Evolutionary conservation across 2,797 vertebrate genomes (phyloP).

Genomic region (Perodicticus potto): DNA sequence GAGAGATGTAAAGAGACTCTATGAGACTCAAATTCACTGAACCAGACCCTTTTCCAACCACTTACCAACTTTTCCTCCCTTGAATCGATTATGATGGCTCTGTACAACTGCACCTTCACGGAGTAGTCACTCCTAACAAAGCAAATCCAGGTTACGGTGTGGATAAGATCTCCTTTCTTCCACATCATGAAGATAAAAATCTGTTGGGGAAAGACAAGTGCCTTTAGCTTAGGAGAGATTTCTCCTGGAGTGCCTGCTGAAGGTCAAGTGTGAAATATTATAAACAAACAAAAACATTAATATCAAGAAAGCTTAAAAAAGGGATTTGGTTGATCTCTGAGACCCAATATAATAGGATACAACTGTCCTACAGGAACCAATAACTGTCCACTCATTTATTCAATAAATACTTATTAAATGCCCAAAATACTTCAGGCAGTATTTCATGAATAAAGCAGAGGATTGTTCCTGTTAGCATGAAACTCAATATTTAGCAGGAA

Average conservation of each 20-base stretch:
- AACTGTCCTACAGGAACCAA: not conserved
- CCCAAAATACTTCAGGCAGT: not conserved
- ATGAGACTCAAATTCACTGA: not conserved
- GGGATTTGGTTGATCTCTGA: not conserved
- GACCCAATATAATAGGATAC: not conserved
- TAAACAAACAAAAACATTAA: not conserved
- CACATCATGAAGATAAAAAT: not conserved
- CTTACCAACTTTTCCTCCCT: not conserved
- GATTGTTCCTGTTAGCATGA: not conserved
- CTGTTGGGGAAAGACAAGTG: not conserved
- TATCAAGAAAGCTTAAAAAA: not conserved
- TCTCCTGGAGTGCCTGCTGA: not conserved
- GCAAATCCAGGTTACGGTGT: not conserved
- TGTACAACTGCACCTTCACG: fast-evolving
- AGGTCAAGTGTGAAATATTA: not conserved
- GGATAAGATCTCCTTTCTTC: not conserved
- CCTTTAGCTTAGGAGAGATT: not conserved
- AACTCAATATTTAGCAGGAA: not conserved
- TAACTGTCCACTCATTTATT: not conserved
- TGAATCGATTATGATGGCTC: not conserved
- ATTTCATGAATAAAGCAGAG: not conserved
- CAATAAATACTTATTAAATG: not conserved
- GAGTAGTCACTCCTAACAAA: not conserved
- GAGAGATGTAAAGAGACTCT: not conserved
- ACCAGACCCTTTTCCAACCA: not conserved